Evolutionary conservation across 2,113 vertebrate genomes (phyloP), one percentile per base, ranked within the genome.

Genomic region (Chiloscyllium plagiosum): DNA sequence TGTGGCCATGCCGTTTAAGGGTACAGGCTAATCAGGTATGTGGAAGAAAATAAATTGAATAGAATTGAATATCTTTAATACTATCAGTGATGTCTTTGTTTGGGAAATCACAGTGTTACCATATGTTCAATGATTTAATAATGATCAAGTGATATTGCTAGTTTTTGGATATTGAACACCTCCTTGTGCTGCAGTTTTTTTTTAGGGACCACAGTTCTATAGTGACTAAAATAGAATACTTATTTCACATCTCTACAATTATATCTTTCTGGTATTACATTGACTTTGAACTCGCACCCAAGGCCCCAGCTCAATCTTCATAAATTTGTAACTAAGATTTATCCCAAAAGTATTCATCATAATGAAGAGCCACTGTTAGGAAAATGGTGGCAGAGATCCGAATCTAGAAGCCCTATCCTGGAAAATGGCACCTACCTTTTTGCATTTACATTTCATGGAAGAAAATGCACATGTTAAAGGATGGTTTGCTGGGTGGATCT

Each of bases 1-100:
- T 78, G 2, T 72, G 89, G 19, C 96, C 96, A 42, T 47, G 52
- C 29, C 47, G 96, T 33, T 76, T 94, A 86, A 96, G 61, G n/a
- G 26, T 66, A 20, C 70, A 78, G 12, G 47, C 50, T 80, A 26
- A 24, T 19, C 69, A 96, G 96, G 96, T 96, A 92, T 26, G 95
- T 90, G 72, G 22, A 68, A 37, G n/a, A 65, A 66, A 66, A 66
- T 15, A 66, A 93, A 37, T n/a, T 12, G 33, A 24, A 24, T 50
- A 50, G 24, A 89, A 8, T 56, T 2, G 26, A 33, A 61, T 26
- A 56, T 52, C 26, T 89, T 89, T 56, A 56, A 56, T 56, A 47
- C 50, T 89, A 87, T 56, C 29, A 26, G 3, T 89, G 85, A 52
- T 26, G 47, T 24, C 42, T 87, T 87, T 87, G 85, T 4, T 50